Conservation (phyloP, 2,797 vertebrate genomes). For the Argyrosomus regius region DNA sequence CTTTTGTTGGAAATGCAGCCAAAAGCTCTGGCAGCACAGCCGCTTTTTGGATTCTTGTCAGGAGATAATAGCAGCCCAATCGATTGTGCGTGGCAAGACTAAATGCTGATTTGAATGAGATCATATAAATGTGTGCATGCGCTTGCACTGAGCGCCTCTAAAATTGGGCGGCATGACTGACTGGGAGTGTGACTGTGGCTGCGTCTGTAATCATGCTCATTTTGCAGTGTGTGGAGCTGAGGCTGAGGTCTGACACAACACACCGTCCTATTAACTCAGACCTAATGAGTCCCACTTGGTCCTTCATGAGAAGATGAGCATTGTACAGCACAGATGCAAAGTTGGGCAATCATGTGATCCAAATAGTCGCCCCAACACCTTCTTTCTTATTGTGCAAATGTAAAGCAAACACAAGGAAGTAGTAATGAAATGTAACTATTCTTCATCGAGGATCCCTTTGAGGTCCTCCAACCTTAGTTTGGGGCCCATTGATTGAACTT, state of each 20-base stretch:
- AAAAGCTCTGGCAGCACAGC: slow-evolving; percentile 36
- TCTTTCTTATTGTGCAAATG: slow-evolving; percentile 5
- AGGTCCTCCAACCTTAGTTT: slow-evolving; percentile 20
- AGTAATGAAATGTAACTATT: slow-evolving; percentile 18
- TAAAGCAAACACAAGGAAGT: slow-evolving; percentile 20
- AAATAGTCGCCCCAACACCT: background rate
- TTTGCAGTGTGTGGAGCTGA: slow-evolving; percentile 45
- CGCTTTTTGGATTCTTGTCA: slow-evolving; percentile 29
- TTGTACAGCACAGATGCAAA: background rate
- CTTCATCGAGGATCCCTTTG: slow-evolving; percentile 7
- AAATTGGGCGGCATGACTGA: slow-evolving; percentile 36
- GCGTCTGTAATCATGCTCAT: slow-evolving; percentile 41
- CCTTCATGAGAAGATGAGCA: background rate
- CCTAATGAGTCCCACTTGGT: slow-evolving; percentile 1
- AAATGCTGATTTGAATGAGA: slow-evolving; percentile 28
- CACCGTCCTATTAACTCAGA: slow-evolving; percentile 33
- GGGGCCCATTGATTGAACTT: slow-evolving; percentile 27
- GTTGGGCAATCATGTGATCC: background rate
- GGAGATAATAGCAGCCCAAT: slow-evolving; percentile 18
- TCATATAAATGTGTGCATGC: slow-evolving; percentile 37
- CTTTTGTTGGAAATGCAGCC: slow-evolving; percentile 69
- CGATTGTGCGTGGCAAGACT: slow-evolving; percentile 23
- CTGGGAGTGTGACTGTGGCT: slow-evolving; percentile 26
- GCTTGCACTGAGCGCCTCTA: slow-evolving; percentile 21
- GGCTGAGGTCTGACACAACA: slow-evolving; percentile 52